Evolutionary conservation across 2,888 invertebrate genomes (phyloP).

Genomic region (Chalcis sispes): DNA sequence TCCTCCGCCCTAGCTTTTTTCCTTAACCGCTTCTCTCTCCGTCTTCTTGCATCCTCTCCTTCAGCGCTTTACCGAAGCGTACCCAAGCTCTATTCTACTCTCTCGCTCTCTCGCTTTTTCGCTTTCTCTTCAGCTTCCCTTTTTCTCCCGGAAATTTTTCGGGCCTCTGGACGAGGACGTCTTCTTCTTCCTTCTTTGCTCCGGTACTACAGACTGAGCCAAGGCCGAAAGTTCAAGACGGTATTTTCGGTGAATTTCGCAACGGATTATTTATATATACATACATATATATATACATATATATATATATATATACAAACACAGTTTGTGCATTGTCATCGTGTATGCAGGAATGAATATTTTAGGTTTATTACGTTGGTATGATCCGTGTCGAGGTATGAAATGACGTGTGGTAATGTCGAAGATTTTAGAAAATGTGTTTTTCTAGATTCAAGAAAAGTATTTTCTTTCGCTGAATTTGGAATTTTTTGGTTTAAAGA

Average conservation of each 20-base stretch:
- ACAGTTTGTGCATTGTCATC: too few species aligned
- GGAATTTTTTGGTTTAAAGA: too few species aligned
- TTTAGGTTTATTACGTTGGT: not conserved
- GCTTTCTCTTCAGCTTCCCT: not conserved
- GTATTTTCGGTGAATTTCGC: not conserved
- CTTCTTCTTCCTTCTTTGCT: too few species aligned
- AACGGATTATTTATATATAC: constrained; percentile 11
- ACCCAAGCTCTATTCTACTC: constrained; percentile 4
- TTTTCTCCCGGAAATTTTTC: constrained; percentile 23
- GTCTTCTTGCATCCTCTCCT: not conserved
- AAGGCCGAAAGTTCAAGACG: not conserved
- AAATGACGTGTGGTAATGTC: too few species aligned
- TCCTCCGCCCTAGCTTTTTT: not conserved
- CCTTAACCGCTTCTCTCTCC: not conserved
- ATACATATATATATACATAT: too few species aligned
- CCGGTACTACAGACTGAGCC: not conserved
- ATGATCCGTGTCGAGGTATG: too few species aligned
- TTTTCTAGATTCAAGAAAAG: too few species aligned
- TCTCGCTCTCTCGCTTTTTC: not conserved
- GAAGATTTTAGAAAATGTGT: too few species aligned
- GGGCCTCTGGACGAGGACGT: not conserved
- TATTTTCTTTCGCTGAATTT: too few species aligned
- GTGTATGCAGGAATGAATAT: too few species aligned
- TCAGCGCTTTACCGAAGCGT: not conserved
- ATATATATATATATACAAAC: too few species aligned